phyloP scores from a whole-genome alignment of 2,888 invertebrate genomes.

The Rhagonycha fulva region DNA sequence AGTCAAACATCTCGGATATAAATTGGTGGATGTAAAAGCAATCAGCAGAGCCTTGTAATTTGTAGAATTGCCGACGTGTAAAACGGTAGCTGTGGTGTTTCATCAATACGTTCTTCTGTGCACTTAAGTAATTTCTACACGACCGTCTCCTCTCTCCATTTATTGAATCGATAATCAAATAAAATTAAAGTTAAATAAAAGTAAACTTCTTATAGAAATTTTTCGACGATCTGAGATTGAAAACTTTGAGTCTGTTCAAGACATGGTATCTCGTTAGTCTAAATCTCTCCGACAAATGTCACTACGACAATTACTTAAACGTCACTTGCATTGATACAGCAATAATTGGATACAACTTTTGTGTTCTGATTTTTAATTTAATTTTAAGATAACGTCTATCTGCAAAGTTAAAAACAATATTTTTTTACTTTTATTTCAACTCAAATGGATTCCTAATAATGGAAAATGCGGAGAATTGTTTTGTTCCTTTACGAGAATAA shows the following conservation, averaged over 20 bases:
- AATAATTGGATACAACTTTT: conserved; percentile 52
- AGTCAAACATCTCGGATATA: conserved; percentile 20
- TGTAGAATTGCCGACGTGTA: conserved; percentile 30
- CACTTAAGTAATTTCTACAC: conserved; percentile 15
- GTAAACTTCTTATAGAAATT: conserved; percentile 5
- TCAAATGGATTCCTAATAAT: neutral
- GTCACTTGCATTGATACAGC: conserved; percentile 52
- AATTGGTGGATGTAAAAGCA: conserved; percentile 28
- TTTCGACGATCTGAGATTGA: conserved; percentile 22
- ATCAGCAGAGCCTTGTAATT: conserved; percentile 28
- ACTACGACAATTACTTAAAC: conserved; percentile 47
- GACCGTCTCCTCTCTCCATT: conserved; percentile 14
- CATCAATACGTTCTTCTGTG: conserved; percentile 20
- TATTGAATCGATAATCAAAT: conserved; percentile 1
- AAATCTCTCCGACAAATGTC: conserved; percentile 38
- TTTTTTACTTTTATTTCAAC: conserved; percentile 7
- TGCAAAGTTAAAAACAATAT: conserved; percentile 12
- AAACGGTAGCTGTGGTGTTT: conserved; percentile 26
- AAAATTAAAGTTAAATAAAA: neutral
- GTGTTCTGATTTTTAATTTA: conserved; percentile 51
- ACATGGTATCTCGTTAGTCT: conserved; percentile 33
- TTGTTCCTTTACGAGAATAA: neutral
- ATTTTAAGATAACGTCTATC: conserved; percentile 39
- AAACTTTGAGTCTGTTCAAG: conserved; percentile 29
- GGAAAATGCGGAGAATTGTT: conserved; percentile 3